Base-by-base conservation (phyloP, 2,113 vertebrate species). In the Pseudorectes ferrugineus region DNA sequence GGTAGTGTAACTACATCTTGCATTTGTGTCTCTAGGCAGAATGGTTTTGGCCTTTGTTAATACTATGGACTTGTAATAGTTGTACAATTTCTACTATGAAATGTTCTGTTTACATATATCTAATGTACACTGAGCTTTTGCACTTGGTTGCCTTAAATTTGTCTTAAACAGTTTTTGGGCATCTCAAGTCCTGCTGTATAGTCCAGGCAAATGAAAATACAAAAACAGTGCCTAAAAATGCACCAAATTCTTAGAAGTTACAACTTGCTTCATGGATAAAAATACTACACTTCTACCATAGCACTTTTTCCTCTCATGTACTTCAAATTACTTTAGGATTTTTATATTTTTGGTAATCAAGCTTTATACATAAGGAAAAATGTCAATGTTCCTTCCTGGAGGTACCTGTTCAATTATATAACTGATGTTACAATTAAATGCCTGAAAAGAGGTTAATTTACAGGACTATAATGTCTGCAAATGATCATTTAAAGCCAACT, bases 111-210 rank as follows among this genome's bases (percentile, higher is more conserved):
- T 97, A 74, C 93, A 83, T 73, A 22, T 81, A 89, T 91, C 62
- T 79, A 62, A 95, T 83, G 88, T 77, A 97, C 79, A 95, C 75
- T 85, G 92, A 89, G 92, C 94, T 96, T 95, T 95, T 93, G 96
- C 95, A 97, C 77, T 79, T 96, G 88, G 89, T 88, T 97, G 98
- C 97, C 98, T 98, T 98, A 97, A 96, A 90, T 81, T 96, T 92
- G 95, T 94, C 82, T 92, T 95, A n/a, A 93, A 81, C 90, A 91
- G 82, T 83, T 95, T 88, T n/a, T 38, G 96, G 85, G 93, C 80
- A 78, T 95, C 73, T 86, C 43, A 95, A 96, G 90, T 96, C 95
- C 88, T 95, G 73, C 90, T 96, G 26, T 87, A 70, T 70, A 92
- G 52, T 92, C 97, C 35, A 67, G 74, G 85, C 91, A 95, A 93